These are phyloP conservation scores for Candidula unifasciata DNA, from an alignment of 2,888 invertebrate genomes.

Conservation along the genomic window DNA sequence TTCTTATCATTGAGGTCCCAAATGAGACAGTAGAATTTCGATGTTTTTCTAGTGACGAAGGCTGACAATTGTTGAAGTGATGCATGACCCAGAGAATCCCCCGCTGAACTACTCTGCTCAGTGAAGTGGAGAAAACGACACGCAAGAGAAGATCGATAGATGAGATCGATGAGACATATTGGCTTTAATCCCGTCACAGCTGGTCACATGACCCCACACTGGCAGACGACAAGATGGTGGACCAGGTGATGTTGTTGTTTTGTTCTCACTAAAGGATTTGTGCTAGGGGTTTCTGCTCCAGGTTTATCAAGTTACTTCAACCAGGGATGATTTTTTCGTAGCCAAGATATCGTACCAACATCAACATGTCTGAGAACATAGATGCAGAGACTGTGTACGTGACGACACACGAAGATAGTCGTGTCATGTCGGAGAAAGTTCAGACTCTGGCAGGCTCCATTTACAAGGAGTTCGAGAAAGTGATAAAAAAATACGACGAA, in stretches of 20 bases:
- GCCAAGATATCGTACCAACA: background rate
- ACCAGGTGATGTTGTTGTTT: conserved; percentile 52
- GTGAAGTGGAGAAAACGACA: background rate
- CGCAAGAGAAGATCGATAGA: background rate
- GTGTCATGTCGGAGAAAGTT: conserved; percentile 98
- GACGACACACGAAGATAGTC: conserved; percentile 89
- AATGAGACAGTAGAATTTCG: no score
- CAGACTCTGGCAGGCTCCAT: conserved; percentile 97
- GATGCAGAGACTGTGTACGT: conserved; percentile 90
- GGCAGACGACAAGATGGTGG: conserved; percentile 68
- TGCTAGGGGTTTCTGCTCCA: background rate
- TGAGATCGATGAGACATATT: background rate
- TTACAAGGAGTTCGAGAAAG: conserved; percentile 98
- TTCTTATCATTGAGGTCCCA: no score
- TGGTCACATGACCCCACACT: conserved; percentile 64
- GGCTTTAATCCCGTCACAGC: conserved; percentile 6
- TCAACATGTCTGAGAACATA: conserved; percentile 44
- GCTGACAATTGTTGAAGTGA: no score
- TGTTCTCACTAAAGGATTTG: background rate
- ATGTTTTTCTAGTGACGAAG: no score
- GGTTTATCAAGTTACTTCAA: background rate
- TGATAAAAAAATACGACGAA: conserved; percentile 98
- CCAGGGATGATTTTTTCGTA: background rate
- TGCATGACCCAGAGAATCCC: no score
- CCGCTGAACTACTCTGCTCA: background rate